Percentiles rank a stretch among this genome's conserved stretches.
Evolutionary conservation across 2,113 vertebrate genomes (phyloP).

Genomic region (Sander vitreus): DNA sequence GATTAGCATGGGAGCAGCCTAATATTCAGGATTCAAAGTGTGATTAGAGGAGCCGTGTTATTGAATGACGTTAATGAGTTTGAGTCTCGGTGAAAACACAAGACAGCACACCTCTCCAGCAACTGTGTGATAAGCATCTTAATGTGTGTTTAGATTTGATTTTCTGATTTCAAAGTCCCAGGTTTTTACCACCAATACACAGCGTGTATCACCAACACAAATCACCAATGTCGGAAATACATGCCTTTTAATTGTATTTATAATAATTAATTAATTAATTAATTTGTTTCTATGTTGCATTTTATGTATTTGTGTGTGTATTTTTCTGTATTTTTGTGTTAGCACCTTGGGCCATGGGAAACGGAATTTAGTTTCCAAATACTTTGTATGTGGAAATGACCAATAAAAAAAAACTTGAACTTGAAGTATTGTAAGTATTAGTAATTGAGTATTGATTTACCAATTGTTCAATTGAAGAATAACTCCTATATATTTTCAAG

Average conservation of each 20-base stretch:
- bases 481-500: neutral
- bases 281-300: too few relatives aligned
- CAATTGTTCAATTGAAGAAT: neutral
- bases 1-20: constrained; percentile 76
- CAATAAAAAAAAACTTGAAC: too few relatives aligned
- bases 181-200: neutral
- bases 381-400: too few relatives aligned
- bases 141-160: neutral
- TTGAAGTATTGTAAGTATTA: too few relatives aligned
- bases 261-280: too few relatives aligned
- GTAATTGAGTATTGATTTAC: neutral
- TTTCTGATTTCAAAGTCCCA: neutral
- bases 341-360: too few relatives aligned
- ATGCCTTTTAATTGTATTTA: neutral
- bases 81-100: neutral
- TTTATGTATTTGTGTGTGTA: too few relatives aligned
- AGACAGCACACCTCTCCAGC: neutral
- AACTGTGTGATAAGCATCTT: neutral
- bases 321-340: too few relatives aligned
- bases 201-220: neutral
- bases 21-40: constrained; percentile 79
- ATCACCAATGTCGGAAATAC: neutral
- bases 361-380: too few relatives aligned
- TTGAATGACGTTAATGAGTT: constrained; percentile 55
- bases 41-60: constrained; percentile 73